A percentile compares a stretch with the other conserved stretches of the same genome.
These are phyloP conservation scores for Electrophaes corylata DNA, from an alignment of 2,888 invertebrate genomes.

Conservation along the genomic window DNA sequence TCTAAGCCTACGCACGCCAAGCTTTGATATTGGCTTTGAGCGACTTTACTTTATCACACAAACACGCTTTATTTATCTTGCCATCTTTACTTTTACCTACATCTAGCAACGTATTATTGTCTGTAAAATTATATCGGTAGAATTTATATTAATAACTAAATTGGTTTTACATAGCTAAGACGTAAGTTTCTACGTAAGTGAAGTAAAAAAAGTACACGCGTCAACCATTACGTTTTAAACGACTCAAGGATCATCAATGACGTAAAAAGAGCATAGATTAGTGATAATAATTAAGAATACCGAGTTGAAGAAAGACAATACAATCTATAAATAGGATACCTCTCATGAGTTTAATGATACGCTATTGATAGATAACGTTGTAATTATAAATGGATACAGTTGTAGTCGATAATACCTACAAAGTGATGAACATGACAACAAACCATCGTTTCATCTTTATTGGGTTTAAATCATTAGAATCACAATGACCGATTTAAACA, in stretches of 20 bases:
- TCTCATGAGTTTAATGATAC: not conserved
- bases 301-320: constrained; percentile 10
- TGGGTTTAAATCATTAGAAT: no score
- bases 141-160: not conserved
- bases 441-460: no score
- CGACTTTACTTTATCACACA: not conserved
- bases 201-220: constrained; percentile 19
- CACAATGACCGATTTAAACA: no score
- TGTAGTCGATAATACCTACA: not conserved
- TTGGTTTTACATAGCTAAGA: not conserved
- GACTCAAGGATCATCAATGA: constrained; percentile 21
- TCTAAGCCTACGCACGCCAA: not conserved
- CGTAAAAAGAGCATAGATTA: constrained; percentile 6
- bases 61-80: not conserved
- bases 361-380: constrained; percentile 13
- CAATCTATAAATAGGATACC: constrained; percentile 24
- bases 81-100: not conserved
- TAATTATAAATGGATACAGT: constrained; percentile 14
- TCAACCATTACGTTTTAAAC: constrained; percentile 17
- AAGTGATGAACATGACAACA: not conserved
- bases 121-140: not conserved
- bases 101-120: not conserved
- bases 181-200: constrained; percentile 14
- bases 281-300: not conserved
- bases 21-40: not conserved